Evolutionary conservation across 1,140 invertebrate genomes (phyloP).

Genomic region (Acromyrmex charruanus): DNA sequence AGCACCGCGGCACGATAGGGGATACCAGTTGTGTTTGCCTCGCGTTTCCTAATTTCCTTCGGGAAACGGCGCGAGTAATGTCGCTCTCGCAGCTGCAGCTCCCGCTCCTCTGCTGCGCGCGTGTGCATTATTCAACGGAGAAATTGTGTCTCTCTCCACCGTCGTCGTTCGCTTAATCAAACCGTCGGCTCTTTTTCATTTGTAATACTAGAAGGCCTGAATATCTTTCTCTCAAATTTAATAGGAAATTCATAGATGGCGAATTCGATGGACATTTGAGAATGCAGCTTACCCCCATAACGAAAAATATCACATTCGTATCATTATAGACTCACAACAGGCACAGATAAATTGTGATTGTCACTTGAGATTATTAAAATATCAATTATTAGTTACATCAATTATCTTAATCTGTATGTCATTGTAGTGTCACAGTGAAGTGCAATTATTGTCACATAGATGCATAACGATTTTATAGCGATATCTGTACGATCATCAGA

Average conservation of each 20-base stretch:
- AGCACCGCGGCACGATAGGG: constrained; percentile 15
- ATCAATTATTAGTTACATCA: no score
- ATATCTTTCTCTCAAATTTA: not conserved
- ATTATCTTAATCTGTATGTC: no score
- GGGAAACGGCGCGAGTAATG: constrained; percentile 83
- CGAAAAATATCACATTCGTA: no score
- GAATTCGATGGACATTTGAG: not conserved
- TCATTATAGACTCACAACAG: no score
- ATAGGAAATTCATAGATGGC: not conserved
- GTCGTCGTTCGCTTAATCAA: constrained; percentile 44
- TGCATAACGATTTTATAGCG: no score
- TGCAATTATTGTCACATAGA: no score
- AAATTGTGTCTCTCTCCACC: constrained; percentile 55
- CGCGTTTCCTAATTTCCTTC: constrained; percentile 86
- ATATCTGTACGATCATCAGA: no score
- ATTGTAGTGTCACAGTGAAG: no score
- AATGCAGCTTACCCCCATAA: not conserved
- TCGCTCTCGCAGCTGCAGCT: constrained; percentile 75
- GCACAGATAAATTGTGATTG: no score
- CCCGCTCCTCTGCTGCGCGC: not conserved
- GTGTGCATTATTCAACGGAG: constrained; percentile 64
- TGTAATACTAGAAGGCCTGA: not conserved
- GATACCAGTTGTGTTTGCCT: constrained; percentile 72
- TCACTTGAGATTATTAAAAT: no score
- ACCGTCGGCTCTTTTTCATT: constrained; percentile 1